Percentiles rank a stretch among this genome's conserved stretches.
Evolutionary conservation across 2,797 vertebrate species (phyloP).

Genomic region (Vireo griseus): DNA sequence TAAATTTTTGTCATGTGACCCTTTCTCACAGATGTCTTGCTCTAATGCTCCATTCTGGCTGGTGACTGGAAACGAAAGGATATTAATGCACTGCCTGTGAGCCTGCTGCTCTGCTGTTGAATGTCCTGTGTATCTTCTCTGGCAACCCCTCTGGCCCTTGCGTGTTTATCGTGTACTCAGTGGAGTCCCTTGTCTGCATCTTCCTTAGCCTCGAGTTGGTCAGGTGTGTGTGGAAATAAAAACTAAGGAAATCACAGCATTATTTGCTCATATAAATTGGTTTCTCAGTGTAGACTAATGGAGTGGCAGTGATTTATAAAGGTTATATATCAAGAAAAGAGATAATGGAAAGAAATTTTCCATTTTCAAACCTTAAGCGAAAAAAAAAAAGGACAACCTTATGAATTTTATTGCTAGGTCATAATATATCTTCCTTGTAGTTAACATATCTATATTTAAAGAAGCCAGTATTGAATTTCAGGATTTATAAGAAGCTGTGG

Average conservation of each 20-base stretch:
- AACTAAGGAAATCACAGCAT: not conserved
- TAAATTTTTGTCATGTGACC: not conserved
- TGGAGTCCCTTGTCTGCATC: not conserved
- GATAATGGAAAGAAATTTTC: not conserved
- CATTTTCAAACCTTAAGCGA: not conserved
- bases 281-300: not conserved
- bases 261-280: conserved; percentile 17
- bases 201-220: not conserved
- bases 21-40: not conserved
- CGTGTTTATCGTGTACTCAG: not conserved
- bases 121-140: not conserved
- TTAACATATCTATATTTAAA: not conserved
- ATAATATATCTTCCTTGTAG: not conserved
- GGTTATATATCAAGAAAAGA: not conserved
- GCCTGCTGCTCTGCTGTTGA: not conserved
- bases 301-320: not conserved
- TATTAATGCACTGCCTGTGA: not conserved
- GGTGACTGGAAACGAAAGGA: not conserved
- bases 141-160: not conserved
- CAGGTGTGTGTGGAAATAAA: not conserved
- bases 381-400: not conserved
- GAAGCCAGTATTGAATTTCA: not conserved
- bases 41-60: not conserved
- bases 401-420: not conserved
- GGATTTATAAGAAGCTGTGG: not conserved